Conservation (phyloP, 2,888 invertebrate species). For the Pollenia amentaria region DNA sequence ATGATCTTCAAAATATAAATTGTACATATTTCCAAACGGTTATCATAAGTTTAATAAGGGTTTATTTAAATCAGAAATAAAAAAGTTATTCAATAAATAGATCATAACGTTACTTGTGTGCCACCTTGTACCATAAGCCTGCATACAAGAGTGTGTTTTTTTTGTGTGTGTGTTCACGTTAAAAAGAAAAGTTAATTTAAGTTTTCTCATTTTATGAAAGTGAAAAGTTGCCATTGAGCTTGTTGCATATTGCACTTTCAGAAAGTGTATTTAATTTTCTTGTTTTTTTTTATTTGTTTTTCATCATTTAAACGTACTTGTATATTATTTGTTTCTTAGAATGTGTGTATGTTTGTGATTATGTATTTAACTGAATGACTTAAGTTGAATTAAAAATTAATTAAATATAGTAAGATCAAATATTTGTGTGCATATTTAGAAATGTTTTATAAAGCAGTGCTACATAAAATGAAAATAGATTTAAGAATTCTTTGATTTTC, state of each 20-base stretch:
- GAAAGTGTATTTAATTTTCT: constrained; percentile 22
- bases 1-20: too few species aligned
- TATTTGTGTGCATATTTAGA: background rate
- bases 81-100: too few species aligned
- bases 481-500: constrained; percentile 5
- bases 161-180: background rate
- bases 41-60: too few species aligned
- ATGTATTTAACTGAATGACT: constrained; percentile 8
- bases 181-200: constrained; percentile 68
- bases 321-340: background rate
- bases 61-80: too few species aligned
- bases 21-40: too few species aligned
- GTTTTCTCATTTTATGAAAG: constrained; percentile 71
- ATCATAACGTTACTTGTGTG: too few species aligned
- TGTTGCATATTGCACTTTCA: constrained; percentile 65
- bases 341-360: background rate
- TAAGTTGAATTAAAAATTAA: background rate
- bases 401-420: background rate
- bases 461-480: constrained; percentile 3
- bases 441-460: constrained; percentile 16
- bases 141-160: background rate
- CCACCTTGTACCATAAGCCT: background rate
- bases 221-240: constrained; percentile 72
- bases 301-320: background rate
- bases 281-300: constrained; percentile 38